Percentiles rank a stretch among this genome's conserved stretches.
Conservation (phyloP, 2,888 invertebrate species). For the Gymnoscelis rufifasciata region DNA sequence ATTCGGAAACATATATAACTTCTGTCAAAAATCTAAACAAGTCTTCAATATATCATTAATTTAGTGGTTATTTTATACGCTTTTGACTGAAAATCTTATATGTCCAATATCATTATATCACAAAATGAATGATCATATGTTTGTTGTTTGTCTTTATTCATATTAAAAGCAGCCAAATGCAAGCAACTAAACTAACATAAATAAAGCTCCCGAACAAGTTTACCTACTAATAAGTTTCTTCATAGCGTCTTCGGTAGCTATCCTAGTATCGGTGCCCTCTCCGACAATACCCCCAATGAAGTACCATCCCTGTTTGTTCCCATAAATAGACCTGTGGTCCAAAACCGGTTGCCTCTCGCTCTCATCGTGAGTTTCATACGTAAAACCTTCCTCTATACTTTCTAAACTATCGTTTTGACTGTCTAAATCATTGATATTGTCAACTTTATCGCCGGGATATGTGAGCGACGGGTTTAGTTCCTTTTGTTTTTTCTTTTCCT, state of each 20-base stretch:
- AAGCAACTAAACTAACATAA: conserved; percentile 36
- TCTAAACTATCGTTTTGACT: conserved; percentile 49
- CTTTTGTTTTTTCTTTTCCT: conserved; percentile 63
- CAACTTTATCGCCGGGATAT: conserved; percentile 50
- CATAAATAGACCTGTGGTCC: conserved; percentile 81
- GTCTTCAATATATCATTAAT: no score
- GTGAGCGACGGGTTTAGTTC: conserved; percentile 68
- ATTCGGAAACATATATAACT: no score
- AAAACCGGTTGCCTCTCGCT: conserved; percentile 80
- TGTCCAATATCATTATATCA: no score
- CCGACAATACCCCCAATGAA: conserved; percentile 91
- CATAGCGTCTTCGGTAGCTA: conserved; percentile 85
- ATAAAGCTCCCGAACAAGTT: conserved; percentile 64
- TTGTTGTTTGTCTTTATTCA: no score
- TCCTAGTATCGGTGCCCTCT: conserved; percentile 80
- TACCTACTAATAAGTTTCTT: conserved; percentile 89
- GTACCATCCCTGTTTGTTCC: conserved; percentile 88
- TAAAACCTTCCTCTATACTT: conserved; percentile 57
- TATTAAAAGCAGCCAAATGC: conserved; percentile 6
- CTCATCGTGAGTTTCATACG: conserved; percentile 65
- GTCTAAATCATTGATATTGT: conserved; percentile 43
- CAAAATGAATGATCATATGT: neutral
- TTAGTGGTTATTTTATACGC: no score
- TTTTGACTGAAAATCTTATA: no score
- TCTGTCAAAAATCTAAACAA: no score